Base-by-base conservation (phyloP, 1,140 invertebrate genomes). In the Lerema accius region DNA sequence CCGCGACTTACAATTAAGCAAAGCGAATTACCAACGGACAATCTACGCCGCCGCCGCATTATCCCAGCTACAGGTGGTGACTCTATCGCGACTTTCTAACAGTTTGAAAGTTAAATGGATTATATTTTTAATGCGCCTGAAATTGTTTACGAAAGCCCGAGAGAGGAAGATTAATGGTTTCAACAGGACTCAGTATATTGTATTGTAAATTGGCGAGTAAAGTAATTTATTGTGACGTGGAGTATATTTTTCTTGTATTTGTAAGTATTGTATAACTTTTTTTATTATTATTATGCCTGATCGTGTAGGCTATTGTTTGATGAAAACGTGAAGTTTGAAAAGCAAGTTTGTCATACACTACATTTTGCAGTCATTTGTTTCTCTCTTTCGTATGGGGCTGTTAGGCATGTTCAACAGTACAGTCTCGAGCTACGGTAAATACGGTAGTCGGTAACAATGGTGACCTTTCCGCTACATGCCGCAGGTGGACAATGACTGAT, bases 1-100 rank as follows among this genome's bases (percentile, higher is more conserved):
- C 56, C 48, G 48, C 65, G 39, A 48, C 48, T 66, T 59, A 69
- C 68, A 73, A 77, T 81, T 71, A 78, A 73, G 72, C 65, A 71
- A 69, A 79, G 58, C 70, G 59, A 70, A 78, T 71, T 75, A 72
- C 71, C 45, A 48, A 15, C 17, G 28, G 43, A 59, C 56, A 46
- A 35, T 49, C 45, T 28, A 37, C 50, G 23, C n/a, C n/a, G n/a
- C n/a, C n/a, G n/a, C 26, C 19, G 6, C 40, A 53, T 63, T 63
- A 46, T 48, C 28, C 3, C 32, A 26, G 32, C 56, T 28, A 17
- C 56, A 48, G 56, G 56, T 59, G 56, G 56, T 17, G 4, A 14
- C 28, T 10, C 4, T n/a, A n/a, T 14, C 43, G 26, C 14, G 40
- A 56, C 39, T 32, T 56, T 7, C 15, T 32, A 48, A 6, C n/a